These are phyloP conservation scores for Atlantisia rogersi DNA, from an alignment of 2,113 vertebrate genomes.

Conservation along the genomic window DNA sequence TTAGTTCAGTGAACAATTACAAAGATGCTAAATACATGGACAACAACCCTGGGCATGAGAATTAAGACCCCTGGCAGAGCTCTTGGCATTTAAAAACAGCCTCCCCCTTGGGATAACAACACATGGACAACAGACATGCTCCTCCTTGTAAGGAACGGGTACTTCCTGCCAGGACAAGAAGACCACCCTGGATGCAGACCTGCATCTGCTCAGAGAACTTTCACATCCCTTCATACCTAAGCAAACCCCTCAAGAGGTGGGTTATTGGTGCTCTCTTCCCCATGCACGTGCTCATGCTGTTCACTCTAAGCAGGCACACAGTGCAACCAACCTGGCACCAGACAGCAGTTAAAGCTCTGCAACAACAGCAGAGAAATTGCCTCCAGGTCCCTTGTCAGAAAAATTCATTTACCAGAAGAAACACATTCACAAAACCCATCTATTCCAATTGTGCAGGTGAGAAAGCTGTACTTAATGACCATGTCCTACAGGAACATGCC, in stretches of 20 bases:
- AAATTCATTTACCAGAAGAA: background rate
- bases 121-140: rapidly evolving
- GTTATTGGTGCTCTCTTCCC: background rate
- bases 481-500: background rate
- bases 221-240: background rate
- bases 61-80: background rate
- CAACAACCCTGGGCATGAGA: background rate
- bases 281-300: rapidly evolving
- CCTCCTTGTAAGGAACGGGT: rapidly evolving
- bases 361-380: rapidly evolving
- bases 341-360: background rate
- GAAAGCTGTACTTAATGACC: background rate
- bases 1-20: background rate
- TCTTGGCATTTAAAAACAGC: background rate
- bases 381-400: background rate
- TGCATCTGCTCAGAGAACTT: background rate
- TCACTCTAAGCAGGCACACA: background rate
- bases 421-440: background rate
- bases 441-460: background rate
- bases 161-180: background rate
- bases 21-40: background rate
- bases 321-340: background rate
- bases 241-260: background rate
- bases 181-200: background rate
- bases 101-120: background rate